phyloP scores from a whole-genome alignment of 2,888 invertebrate species.

The Acanthopleura granulata region DNA sequence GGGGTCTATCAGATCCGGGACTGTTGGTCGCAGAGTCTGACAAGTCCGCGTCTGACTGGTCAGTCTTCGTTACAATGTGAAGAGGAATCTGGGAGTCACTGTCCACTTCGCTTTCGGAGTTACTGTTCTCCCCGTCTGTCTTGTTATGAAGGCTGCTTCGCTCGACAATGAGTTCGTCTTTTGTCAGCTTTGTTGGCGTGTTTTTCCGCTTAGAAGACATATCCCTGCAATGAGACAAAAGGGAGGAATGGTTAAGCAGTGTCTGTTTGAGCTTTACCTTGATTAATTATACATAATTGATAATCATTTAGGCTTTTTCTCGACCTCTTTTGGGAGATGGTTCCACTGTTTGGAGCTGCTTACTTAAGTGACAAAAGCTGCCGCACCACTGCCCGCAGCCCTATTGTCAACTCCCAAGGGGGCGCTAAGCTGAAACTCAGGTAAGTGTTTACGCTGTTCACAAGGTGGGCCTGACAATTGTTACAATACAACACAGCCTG shows the following conservation, averaged over 20 bases:
- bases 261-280: neutral
- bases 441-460: no score
- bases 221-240: slow-evolving; percentile 72
- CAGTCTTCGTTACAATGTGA: slow-evolving; percentile 28
- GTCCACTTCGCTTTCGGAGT: slow-evolving; percentile 37
- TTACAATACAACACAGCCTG: no score
- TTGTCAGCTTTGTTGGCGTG: slow-evolving; percentile 91
- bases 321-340: neutral
- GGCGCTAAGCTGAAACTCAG: no score
- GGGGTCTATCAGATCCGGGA: slow-evolving; percentile 41
- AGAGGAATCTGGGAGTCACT: slow-evolving; percentile 29
- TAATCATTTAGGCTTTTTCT: neutral
- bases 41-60: slow-evolving; percentile 34
- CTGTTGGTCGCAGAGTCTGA: slow-evolving; percentile 34
- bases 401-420: no score
- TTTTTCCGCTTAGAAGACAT: slow-evolving; percentile 98
- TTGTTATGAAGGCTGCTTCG: slow-evolving; percentile 34
- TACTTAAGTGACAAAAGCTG: no score
- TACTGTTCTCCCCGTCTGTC: slow-evolving; percentile 33
- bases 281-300: slow-evolving; percentile 19
- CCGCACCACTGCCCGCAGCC: no score
- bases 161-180: slow-evolving; percentile 74
- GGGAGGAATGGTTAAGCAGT: neutral
- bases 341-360: neutral
- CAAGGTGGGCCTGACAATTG: no score